phyloP scores from a whole-genome alignment of 2,113 vertebrate genomes.

The Aix galericulata region DNA sequence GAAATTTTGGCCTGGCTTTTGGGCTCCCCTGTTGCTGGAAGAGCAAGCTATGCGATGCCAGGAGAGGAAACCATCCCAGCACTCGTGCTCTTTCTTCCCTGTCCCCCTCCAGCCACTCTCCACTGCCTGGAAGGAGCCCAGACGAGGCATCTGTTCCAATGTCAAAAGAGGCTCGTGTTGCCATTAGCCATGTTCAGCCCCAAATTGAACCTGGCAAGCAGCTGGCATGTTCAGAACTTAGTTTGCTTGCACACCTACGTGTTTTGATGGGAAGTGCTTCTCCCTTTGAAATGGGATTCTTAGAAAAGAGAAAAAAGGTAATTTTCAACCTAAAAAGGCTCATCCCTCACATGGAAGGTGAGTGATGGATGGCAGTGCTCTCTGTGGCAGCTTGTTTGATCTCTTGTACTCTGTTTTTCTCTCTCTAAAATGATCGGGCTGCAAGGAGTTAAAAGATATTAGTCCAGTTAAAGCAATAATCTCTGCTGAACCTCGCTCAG shows the following conservation, averaged over 20 bases:
- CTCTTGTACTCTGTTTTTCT: not conserved
- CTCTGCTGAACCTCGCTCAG: not conserved
- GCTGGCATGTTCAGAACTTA: not conserved
- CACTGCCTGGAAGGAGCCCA: not conserved
- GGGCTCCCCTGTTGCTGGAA: not conserved
- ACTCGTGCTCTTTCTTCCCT: not conserved
- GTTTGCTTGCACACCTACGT: not conserved
- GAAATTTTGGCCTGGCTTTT: not conserved
- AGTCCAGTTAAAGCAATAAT: not conserved
- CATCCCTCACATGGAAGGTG: not conserved
- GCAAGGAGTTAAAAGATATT: not conserved
- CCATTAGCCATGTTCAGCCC: not conserved
- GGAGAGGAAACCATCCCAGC: not conserved
- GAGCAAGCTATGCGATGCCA: not conserved
- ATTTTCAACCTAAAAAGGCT: not conserved
- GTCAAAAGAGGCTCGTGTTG: not conserved
- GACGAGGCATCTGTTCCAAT: not conserved
- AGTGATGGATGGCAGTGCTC: not conserved
- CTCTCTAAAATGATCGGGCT: not conserved
- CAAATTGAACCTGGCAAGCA: slow-evolving; percentile 55
- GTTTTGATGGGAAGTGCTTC: slow-evolving; percentile 21
- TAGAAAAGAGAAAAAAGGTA: not conserved
- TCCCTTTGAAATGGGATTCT: not conserved
- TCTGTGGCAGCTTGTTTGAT: not conserved
- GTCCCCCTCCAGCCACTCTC: not conserved